Base-by-base conservation (phyloP, 2,888 invertebrate species). In the Molanna angustata region DNA sequence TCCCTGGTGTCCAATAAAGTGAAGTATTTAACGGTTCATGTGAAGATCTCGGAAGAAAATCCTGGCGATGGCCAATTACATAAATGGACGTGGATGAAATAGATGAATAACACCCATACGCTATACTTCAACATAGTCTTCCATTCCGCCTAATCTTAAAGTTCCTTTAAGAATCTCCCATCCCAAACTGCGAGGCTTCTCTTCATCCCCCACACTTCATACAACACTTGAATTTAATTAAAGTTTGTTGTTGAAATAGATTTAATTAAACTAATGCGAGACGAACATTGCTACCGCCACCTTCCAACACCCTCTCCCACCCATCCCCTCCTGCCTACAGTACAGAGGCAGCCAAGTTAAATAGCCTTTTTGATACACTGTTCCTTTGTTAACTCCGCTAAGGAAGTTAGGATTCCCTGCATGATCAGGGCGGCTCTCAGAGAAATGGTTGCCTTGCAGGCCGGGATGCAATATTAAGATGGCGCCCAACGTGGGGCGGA, bases 191-290 rank as follows among this genome's bases (percentile, higher is more conserved):
- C 31, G 32, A 13, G 19, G 18, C 37, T 16, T 44, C 39, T 19
- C 45, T 21, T 33, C 21, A 13, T 32, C 50, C 41, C 45, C 20
- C 71, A 74, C 73, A 72, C 74, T 74, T 74, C 73, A 74, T 75
- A 76, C 76, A 74, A 74, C 76, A 77, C 76, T 76, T 56, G 59
- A 76, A 76, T 77, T 77, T 78, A 77, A 78, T 78, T 78, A 77
- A 78, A 78, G 73, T 76, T 77, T 77, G 77, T 77, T 78, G 77
- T 77, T 77, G 74, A 76, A 77, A 78, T 78, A 77, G 76, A 78
- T 78, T 78, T 78, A 77, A 78, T 78, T 78, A 77, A 78, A 76
- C 75, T 77, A 76, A 77, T 76, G 76, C 73, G 74, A 75, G 54
- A 45, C 49, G 59, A 51, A 58, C 58, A 56, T 48, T 41, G 52